phyloP scores from a whole-genome alignment of 2,113 vertebrate species.

The Ciconia stormi region DNA sequence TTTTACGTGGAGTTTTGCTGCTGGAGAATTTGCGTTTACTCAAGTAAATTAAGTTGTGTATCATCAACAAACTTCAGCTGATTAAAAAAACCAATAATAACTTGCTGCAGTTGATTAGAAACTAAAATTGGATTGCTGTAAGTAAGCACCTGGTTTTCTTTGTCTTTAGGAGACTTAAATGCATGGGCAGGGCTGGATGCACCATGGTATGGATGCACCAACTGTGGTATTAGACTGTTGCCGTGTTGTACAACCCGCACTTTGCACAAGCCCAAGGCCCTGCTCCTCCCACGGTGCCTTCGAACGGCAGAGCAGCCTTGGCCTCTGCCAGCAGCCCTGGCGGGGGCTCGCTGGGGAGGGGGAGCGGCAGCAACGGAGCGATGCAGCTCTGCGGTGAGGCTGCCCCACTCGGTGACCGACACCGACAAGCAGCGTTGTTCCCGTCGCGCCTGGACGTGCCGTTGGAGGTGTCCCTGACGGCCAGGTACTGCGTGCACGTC shows the following conservation, averaged over 20 bases:
- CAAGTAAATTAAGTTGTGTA: neutral
- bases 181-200: neutral
- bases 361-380: neutral
- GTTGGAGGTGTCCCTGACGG: neutral
- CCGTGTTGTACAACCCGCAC: neutral
- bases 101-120: neutral
- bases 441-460: neutral
- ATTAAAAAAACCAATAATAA: neutral
- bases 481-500: fast-evolving
- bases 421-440: neutral
- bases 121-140: neutral
- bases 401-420: neutral
- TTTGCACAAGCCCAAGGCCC: neutral
- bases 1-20: neutral
- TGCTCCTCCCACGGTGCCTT: neutral
- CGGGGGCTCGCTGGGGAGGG: fast-evolving
- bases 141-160: neutral
- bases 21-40: neutral
- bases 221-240: neutral
- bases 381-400: neutral
- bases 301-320: neutral
- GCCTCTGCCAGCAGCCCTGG: neutral
- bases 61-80: neutral
- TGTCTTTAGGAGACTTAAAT: neutral
- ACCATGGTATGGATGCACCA: neutral